These are phyloP conservation scores for Anableps anableps DNA, from an alignment of 2,797 vertebrate genomes.

Conservation along the genomic window DNA sequence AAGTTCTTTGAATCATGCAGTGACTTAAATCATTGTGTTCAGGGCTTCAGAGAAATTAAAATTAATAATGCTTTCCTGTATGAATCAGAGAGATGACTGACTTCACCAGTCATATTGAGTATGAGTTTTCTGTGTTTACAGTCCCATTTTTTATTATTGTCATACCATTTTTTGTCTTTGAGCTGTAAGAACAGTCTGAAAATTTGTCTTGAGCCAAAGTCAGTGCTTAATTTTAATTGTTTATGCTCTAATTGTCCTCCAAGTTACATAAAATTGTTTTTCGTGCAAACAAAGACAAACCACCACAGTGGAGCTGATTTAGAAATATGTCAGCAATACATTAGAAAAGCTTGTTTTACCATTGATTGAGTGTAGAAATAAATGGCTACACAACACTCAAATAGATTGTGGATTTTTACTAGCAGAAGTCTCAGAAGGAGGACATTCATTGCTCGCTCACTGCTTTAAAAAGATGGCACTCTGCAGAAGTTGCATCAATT, in stretches of 20 bases:
- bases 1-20: not conserved
- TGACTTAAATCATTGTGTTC: not conserved
- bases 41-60: not conserved
- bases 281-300: not conserved
- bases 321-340: not conserved
- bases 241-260: not conserved
- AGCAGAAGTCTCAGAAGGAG: slow-evolving; percentile 9
- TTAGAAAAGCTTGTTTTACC: not conserved
- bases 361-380: not conserved
- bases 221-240: not conserved
- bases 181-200: not conserved
- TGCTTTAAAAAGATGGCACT: slow-evolving; percentile 67
- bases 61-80: not conserved
- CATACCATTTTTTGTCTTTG: not conserved
- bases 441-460: slow-evolving; percentile 41
- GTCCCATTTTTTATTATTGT: not conserved
- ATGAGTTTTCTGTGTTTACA: not conserved
- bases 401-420: slow-evolving; percentile 20
- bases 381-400: not conserved
- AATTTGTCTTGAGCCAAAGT: not conserved
- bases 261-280: not conserved
- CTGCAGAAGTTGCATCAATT: slow-evolving; percentile 78
- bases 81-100: not conserved
- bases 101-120: not conserved
- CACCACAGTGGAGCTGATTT: not conserved